Conservation (phyloP, 2,888 invertebrate genomes). For the Chouioia cunea region DNA sequence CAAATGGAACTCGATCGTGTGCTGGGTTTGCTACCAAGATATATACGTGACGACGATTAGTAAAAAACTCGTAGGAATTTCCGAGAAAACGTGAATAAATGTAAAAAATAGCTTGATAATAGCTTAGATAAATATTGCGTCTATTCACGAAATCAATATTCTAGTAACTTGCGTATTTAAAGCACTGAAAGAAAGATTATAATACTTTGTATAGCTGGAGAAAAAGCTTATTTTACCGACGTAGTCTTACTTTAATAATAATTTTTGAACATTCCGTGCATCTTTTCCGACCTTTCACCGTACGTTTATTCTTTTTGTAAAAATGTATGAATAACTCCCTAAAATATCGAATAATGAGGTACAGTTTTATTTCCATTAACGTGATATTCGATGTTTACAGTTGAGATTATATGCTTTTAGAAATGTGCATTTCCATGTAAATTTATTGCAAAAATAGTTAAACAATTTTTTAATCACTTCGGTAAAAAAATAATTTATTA, state of each 20-base stretch:
- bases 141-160: background rate
- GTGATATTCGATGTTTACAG: slow-evolving; percentile 34
- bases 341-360: slow-evolving; percentile 32
- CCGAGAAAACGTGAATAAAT: slow-evolving; percentile 15
- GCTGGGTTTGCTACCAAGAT: slow-evolving; percentile 13
- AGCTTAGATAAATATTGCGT: slow-evolving; percentile 31
- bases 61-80: slow-evolving; percentile 25
- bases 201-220: too few relatives aligned
- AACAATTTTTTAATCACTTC: slow-evolving; percentile 22
- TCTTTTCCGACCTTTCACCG: slow-evolving; percentile 24
- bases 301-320: slow-evolving; percentile 37
- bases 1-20: too few relatives aligned
- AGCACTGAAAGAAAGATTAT: too few relatives aligned
- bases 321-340: slow-evolving; percentile 39
- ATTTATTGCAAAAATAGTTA: slow-evolving; percentile 38
- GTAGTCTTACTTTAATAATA: too few relatives aligned
- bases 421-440: slow-evolving; percentile 34
- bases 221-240: too few relatives aligned
- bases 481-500: slow-evolving; percentile 41
- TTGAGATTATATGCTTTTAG: slow-evolving; percentile 20
- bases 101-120: slow-evolving; percentile 18
- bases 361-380: slow-evolving; percentile 7
- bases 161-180: slow-evolving; percentile 3
- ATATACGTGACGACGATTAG: slow-evolving; percentile 26
- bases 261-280: background rate